Base-by-base conservation (phyloP, 2,113 vertebrate species). In the Pongo abelii region DNA sequence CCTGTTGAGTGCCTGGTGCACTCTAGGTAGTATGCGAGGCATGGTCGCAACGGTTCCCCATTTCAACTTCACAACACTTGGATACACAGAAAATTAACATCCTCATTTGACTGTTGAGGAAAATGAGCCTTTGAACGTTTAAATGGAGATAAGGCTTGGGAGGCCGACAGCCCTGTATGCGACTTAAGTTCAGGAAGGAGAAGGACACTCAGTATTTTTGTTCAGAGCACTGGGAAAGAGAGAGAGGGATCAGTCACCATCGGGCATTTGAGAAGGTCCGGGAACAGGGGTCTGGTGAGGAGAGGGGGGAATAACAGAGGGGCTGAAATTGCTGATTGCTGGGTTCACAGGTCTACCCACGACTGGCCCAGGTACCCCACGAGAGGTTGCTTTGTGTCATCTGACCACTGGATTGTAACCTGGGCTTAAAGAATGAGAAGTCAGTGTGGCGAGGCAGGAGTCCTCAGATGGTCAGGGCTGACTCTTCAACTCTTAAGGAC, bases 1-100 rank as follows among this genome's bases (percentile, higher is more conserved):
- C 43, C 3, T 38, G 8, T 1, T 0, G 9, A 18, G 7, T 6
- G 10, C 20, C 72, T 2, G 12, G 30, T 0, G 0, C 17, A 40
- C 2, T 10, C 22, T 8, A 38, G 50, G 46, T 18, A 46, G n/a
- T n/a, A 2, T 40, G 27, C 57, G 9, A 64, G 48, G 72, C 17
- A 25, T 2, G 23, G 12, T 50, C 4, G 7, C n/a, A 11, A 61
- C 32, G 1, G 8, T 35, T 48, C 10, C 20, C 35, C n/a, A 2
- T 18, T 70, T n/a, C 52, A 50, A 81, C 57, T 9, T 48, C 52
- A 52, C 11, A 4, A 23, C 9, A 22, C 22, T 20, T 91, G 38
- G 17, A 11, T 11, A 69, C 43, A 4, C 1, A 2, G 38, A 32
- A 18, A 69, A 17, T 81, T 52, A 40, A 78, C 46, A 16, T 18